These are phyloP conservation scores for Amblyraja radiata DNA, from an alignment of 2,797 vertebrate genomes.

Conservation along the genomic window DNA sequence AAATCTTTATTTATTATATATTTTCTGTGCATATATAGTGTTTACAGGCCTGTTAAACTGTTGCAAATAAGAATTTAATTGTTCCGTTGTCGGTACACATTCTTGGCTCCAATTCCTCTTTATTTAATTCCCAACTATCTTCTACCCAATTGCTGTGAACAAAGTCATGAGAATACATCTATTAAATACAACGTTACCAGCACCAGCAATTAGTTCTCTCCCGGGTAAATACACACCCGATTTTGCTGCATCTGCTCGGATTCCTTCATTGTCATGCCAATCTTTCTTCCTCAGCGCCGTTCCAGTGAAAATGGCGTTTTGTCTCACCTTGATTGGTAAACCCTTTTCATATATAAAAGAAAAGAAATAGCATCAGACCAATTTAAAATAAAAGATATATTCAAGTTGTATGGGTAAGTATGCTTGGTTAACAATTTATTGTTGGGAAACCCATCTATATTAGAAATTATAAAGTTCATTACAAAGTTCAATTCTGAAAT, in stretches of 20 bases:
- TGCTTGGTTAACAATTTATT: constrained; percentile 40
- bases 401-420: constrained; percentile 42
- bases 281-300: constrained; percentile 66
- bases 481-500: not conserved
- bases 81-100: too few species aligned
- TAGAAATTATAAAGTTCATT: not conserved
- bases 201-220: not conserved
- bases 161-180: not conserved
- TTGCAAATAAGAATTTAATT: too few species aligned
- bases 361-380: constrained; percentile 43
- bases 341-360: constrained; percentile 56
- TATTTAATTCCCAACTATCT: not conserved
- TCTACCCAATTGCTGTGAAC: not conserved
- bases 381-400: constrained; percentile 40
- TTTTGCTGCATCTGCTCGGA: constrained; percentile 70
- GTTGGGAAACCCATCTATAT: not conserved
- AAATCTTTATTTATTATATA: too few species aligned
- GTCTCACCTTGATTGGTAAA: constrained; percentile 56
- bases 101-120: not conserved
- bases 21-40: too few species aligned
- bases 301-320: constrained; percentile 54
- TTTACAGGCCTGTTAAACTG: too few species aligned
- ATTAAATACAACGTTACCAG: not conserved
- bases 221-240: constrained; percentile 56
- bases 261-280: constrained; percentile 81